Base-by-base conservation (phyloP, 2,888 invertebrate genomes). In the Perizoma flavofasciatum region DNA sequence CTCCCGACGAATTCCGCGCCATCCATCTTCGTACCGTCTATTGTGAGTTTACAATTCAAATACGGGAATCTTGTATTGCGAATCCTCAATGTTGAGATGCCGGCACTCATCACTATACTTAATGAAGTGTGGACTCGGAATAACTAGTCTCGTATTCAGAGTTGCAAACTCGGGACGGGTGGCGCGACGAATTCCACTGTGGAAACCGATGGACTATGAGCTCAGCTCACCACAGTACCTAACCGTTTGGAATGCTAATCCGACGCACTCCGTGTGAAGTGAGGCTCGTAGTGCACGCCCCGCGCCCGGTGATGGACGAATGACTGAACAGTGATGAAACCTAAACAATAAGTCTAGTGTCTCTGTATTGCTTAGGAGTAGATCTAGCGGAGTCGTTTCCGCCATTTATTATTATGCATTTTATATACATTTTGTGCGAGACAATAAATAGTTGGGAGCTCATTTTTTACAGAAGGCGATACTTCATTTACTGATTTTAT, bases 231-330 rank as follows among this genome's bases (percentile, higher is more conserved):
- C 90, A 86, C 90, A 89, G 90, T 81, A 73, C 72, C 88, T 87
- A 88, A 89, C 88, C 73, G 84, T 85, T 83, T 87, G 85, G 83
- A 86, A 83, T 87, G 88, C 89, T 89, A 85, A 88, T 79, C 83
- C 75, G 79, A 71, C 78, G 79, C 82, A 82, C 82, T 75, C 70
- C 70, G 86, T 82, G 89, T 85, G 86, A 80, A 84, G 86, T 86
- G 86, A 79, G 59, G 66, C 64, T 49, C 59, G 50, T 48, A 72
- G 49, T 47, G 81, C 77, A 75, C 79, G 8, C 22, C 41, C 44
- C 22, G 74, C 55, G 72, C 72, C 74, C 68, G 71, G 75, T 75
- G 77, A 72, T 49, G 73, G 72, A 61, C 63, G 49, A 59, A 51
- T 59, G 61, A 59, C 55, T 61, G 54, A 49, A 57, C 55, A 61